Percentiles rank a stretch among this genome's conserved stretches.
phyloP scores from a whole-genome alignment of 2,888 invertebrate genomes.

The Cataglyphis rosenhaueri region DNA sequence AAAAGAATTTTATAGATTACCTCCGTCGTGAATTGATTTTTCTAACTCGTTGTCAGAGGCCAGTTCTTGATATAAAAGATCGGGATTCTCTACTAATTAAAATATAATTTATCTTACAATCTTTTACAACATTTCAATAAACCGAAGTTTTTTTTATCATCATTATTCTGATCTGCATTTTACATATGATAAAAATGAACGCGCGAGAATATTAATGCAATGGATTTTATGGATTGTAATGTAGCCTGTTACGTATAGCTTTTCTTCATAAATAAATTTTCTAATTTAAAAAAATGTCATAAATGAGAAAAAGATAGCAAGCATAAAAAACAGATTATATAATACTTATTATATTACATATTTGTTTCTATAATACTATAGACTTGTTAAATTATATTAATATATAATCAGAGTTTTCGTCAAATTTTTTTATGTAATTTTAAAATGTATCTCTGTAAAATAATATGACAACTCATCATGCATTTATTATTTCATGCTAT shows the following conservation, averaged over 20 bases:
- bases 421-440: constrained; percentile 17
- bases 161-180: constrained; percentile 35
- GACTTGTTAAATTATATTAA: constrained; percentile 17
- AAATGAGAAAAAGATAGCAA: neutral
- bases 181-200: constrained; percentile 34
- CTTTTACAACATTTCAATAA: neutral
- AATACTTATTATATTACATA: neutral
- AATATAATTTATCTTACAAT: constrained; percentile 59
- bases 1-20: constrained; percentile 75
- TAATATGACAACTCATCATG: constrained; percentile 69
- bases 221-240: constrained; percentile 19
- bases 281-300: constrained; percentile 2
- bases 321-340: neutral
- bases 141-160: constrained; percentile 43
- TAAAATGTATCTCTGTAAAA: constrained; percentile 31
- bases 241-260: neutral
- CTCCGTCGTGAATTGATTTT: constrained; percentile 79
- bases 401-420: constrained; percentile 10
- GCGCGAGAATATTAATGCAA: constrained; percentile 21
- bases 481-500: constrained; percentile 70
- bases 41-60: constrained; percentile 84
- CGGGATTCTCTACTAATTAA: constrained; percentile 87
- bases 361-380: neutral
- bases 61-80: constrained; percentile 87
- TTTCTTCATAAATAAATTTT: neutral